Evolutionary conservation across 2,888 invertebrate species (phyloP), one percentile per base, ranked within the genome.

Genomic region (Ellobium chinense): DNA sequence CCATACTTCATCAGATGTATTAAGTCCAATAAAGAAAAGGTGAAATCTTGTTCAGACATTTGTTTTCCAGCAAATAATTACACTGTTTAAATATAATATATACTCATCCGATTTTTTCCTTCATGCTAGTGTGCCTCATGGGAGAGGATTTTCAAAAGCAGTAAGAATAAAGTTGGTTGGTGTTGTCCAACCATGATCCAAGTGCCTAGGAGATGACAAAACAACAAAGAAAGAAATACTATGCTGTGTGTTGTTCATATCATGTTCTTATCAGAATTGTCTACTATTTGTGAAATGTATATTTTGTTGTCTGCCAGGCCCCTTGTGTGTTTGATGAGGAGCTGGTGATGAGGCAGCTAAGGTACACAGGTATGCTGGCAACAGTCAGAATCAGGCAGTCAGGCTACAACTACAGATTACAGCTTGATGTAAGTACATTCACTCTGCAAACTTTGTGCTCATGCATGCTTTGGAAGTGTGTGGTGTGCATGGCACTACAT

Each of bases 331-430:
- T 98, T 93, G 97, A 98, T 92, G 97, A 98, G 89, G 97, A 97
- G 84, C 97, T 98, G 0, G 98, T 98, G 12, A 96, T 98, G 89
- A 94, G 98, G 73, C 96, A 97, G 92, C 94, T 99, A 81, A 94
- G 98, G 14, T 99, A 99, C 93, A 98, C 98, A 0, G 99, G 99
- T 83, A 99, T 98, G 98, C 92, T 99, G 89, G 98, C 98, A 92
- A 99, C 98, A 0, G 98, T 98, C 21, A 94, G 98, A 87, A 98
- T 99, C 84, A 94, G 98, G 72, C 97, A 98, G 91, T 98, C 98
- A 1, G 98, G 98, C 1, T 99, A 98, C 94, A 98, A 98, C 93
- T 98, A 98, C 83, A 95, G 98, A 54, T 95, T 98, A 54, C 96
- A 97, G 0, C 98, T 98, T 93, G 97, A 98, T 84, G 93, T 93